Base-by-base conservation (phyloP, 2,797 vertebrate species). In the Mustela erminea region DNA sequence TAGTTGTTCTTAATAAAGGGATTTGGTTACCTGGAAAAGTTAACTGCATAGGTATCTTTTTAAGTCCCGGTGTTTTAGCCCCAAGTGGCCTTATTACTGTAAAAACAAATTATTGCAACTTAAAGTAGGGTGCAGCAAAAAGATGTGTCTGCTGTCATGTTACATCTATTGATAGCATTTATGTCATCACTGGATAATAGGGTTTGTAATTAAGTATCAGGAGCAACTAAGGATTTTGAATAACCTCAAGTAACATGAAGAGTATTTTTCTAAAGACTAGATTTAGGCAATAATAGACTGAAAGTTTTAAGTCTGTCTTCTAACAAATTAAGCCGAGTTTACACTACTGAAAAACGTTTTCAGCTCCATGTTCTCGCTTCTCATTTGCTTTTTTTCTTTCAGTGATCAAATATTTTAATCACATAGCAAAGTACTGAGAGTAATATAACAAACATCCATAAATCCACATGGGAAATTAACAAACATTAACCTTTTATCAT, bases 1-100 rank as follows among this genome's bases (percentile, higher is more conserved):
- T 87, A 87, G 20, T 86, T 95, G 49, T 90, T 95, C 82, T 96
- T 83, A 92, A 92, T 92, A 91, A 95, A 85, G 38, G 7, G 35
- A 70, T 92, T 72, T 90, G 62, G 35, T 62, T 92, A 93, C 58
- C 52, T 93, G 35, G 90, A 82, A 90, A 95, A 54, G 29, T 54
- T 60, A 93, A 29, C n/a, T 82, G 52, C 29, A 35, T 84, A 72
- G 29, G 18, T 82, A 49, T 95, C 46, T 95, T 58, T 93, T 68
- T 90, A 85, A 72, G 70, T 77, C 21, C 21, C 14, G 29, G 13
- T 81, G 54, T 86, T 89, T 90, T 87, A 87, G 75, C 25, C 60
- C 29, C 62, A 92, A 87, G 35, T 90, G 15, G 11, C 9, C n/a
- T 81, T 87, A 94, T 91, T 91, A 66, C 43, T 52, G 10, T 75